Conservation (phyloP, 2,888 invertebrate species). For the Nebria brevicollis region DNA sequence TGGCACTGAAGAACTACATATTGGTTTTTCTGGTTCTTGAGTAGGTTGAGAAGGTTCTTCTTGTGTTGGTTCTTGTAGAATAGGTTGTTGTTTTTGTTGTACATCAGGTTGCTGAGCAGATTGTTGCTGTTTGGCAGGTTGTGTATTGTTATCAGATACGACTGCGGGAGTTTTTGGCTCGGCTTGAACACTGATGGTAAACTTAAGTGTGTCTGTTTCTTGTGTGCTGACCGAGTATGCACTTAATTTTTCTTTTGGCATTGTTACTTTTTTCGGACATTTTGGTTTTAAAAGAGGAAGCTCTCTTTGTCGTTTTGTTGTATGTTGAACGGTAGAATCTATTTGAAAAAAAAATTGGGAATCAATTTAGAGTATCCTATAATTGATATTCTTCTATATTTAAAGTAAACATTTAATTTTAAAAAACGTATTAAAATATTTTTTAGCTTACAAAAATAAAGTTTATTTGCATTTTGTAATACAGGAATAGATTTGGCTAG, state of each 20-base stretch:
- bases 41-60: background rate
- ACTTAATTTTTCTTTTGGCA: background rate
- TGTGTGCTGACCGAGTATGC: background rate
- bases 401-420: background rate
- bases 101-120: background rate
- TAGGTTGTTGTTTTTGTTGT: too few species aligned
- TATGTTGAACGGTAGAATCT: background rate
- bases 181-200: constrained; percentile 7
- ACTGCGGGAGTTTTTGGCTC: background rate
- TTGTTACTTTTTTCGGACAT: background rate
- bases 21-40: constrained; percentile 11
- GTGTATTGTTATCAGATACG: background rate
- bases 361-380: background rate
- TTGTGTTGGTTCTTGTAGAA: background rate
- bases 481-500: too few species aligned
- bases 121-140: background rate
- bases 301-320: background rate
- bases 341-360: background rate
- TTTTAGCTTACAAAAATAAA: too few species aligned
- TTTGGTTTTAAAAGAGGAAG: background rate
- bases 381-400: background rate
- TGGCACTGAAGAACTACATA: constrained; percentile 23
- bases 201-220: constrained; percentile 3
- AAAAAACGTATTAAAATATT: too few species aligned
- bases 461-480: too few species aligned